Percentiles rank a stretch among this genome's conserved stretches.
phyloP scores from a whole-genome alignment of 1,140 invertebrate genomes.

The Oryctes rhinoceros region DNA sequence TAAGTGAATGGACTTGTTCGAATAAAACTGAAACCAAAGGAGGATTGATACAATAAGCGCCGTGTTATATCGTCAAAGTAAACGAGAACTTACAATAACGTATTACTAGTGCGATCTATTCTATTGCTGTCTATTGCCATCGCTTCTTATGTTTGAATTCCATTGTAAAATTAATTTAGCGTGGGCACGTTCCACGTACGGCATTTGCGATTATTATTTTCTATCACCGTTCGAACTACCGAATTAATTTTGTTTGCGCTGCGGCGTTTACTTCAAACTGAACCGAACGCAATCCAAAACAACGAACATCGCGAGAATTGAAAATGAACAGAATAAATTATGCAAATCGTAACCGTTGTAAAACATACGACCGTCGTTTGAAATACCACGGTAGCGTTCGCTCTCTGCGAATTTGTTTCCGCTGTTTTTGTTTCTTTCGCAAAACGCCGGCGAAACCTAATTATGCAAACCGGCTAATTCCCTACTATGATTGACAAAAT shows the following conservation, averaged over 20 bases:
- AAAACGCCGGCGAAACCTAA: conserved; percentile 15
- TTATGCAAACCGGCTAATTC: conserved; percentile 33
- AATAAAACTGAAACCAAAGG: too few relatives aligned
- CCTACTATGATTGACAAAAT: conserved; percentile 24
- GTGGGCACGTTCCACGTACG: too few relatives aligned
- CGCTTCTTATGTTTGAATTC: too few relatives aligned
- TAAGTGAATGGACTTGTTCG: too few relatives aligned
- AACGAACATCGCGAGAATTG: conserved; percentile 23
- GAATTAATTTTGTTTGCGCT: conserved; percentile 11
- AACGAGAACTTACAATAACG: too few relatives aligned
- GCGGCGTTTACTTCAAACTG: neutral
- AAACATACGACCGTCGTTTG: conserved; percentile 4
- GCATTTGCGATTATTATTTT: too few relatives aligned
- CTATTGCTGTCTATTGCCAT: too few relatives aligned
- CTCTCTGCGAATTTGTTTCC: conserved; percentile 5
- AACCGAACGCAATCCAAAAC: conserved; percentile 24
- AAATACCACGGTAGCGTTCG: neutral
- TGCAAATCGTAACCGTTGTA: conserved; percentile 16
- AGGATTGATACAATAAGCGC: too few relatives aligned
- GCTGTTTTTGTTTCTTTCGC: conserved; percentile 33
- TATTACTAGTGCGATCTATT: too few relatives aligned
- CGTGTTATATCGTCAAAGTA: too few relatives aligned
- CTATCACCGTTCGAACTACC: neutral
- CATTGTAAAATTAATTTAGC: too few relatives aligned
- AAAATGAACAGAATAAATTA: conserved; percentile 30